A percentile compares a stretch with the other conserved stretches of the same genome.
Conservation (phyloP, 2,888 invertebrate genomes). For the Onchidella celtica region DNA sequence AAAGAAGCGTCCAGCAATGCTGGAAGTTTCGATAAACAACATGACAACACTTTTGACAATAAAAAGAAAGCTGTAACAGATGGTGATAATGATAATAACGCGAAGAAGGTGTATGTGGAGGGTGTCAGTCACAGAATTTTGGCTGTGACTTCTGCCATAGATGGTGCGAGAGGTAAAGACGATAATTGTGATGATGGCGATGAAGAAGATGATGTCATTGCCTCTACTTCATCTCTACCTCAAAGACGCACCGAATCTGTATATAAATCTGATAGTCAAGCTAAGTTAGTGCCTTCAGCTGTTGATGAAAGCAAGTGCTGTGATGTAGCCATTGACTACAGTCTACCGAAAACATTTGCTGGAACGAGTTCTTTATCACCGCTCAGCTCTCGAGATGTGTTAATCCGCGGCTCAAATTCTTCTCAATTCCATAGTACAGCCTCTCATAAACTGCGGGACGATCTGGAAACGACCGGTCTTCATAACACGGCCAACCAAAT, state of each 20-base stretch:
- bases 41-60: neutral
- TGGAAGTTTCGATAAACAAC: neutral
- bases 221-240: neutral
- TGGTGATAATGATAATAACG: neutral
- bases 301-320: neutral
- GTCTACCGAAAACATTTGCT: slow-evolving; percentile 19
- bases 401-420: neutral
- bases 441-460: neutral
- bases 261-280: neutral
- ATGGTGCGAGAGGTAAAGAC: neutral
- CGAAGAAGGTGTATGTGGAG: neutral
- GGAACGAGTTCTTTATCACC: neutral
- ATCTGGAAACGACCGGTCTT: neutral
- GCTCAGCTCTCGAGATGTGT: neutral
- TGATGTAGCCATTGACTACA: slow-evolving; percentile 36
- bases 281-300: slow-evolving; percentile 10
- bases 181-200: neutral
- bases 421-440: neutral
- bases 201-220: neutral
- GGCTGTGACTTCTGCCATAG: neutral
- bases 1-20: neutral
- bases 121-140: neutral
- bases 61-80: neutral
- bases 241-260: neutral
- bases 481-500: neutral